phyloP scores from a whole-genome alignment of 2,113 vertebrate species.

The Myxocyprinus asiaticus region DNA sequence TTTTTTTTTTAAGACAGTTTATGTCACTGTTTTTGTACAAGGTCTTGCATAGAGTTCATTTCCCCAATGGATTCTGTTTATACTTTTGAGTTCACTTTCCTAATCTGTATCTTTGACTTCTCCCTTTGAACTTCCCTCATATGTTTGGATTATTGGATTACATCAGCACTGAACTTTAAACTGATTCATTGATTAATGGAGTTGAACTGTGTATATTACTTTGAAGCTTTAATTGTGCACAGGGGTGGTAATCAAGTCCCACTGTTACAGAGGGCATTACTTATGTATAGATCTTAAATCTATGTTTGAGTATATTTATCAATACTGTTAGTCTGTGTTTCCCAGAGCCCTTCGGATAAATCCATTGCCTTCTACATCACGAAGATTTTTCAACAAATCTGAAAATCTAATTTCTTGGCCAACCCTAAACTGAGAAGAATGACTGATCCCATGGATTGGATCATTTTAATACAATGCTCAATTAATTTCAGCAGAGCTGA shows the following conservation, averaged over 20 bases:
- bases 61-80: slow-evolving; percentile 19
- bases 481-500: background rate
- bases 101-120: slow-evolving; percentile 33
- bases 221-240: slow-evolving; percentile 25
- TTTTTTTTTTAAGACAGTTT: too few species aligned
- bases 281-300: too few species aligned
- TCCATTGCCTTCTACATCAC: background rate
- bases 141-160: slow-evolving; percentile 44
- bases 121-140: slow-evolving; percentile 15
- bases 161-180: background rate
- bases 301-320: background rate
- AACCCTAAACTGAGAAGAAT: background rate
- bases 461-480: background rate
- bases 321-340: background rate
- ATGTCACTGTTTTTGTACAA: background rate
- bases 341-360: too few species aligned
- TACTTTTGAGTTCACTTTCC: slow-evolving; percentile 18
- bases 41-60: background rate
- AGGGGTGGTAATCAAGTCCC: background rate
- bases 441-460: background rate
- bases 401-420: too few species aligned
- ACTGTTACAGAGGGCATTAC: too few species aligned
- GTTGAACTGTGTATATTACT: slow-evolving; percentile 12
- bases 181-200: slow-evolving; percentile 15
- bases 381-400: background rate